phyloP scores from a whole-genome alignment of 2,888 invertebrate genomes.

The Tetragonisca angustula region DNA sequence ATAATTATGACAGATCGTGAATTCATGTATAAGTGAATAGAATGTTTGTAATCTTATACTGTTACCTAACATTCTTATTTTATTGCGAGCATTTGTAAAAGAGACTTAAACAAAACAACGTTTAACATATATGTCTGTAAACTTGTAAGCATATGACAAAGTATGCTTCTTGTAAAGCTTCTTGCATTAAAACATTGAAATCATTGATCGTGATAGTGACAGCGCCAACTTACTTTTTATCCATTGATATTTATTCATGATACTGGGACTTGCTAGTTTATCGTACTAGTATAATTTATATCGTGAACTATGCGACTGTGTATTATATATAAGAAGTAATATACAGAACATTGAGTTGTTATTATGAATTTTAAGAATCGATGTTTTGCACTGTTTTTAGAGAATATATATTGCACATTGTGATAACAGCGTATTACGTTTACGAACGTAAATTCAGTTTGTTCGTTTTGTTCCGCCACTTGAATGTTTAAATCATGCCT shows the following conservation, averaged over 20 bases:
- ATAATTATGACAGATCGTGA: slow-evolving; percentile 55
- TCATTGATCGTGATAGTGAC: slow-evolving; percentile 23
- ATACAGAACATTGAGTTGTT: slow-evolving; percentile 40
- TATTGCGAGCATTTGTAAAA: slow-evolving; percentile 41
- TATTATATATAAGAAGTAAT: slow-evolving; percentile 35
- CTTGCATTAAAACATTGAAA: slow-evolving; percentile 35
- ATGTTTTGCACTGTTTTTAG: slow-evolving; percentile 41
- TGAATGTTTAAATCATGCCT: slow-evolving; percentile 17
- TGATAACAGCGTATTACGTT: slow-evolving; percentile 80
- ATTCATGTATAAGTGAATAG: slow-evolving; percentile 49
- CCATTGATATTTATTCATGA: slow-evolving; percentile 35
- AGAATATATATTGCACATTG: slow-evolving; percentile 55
- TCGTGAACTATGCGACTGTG: slow-evolving; percentile 23
- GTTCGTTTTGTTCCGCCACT: not conserved
- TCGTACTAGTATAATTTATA: slow-evolving; percentile 27
- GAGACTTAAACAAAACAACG: slow-evolving; percentile 59
- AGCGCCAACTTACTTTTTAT: slow-evolving; percentile 5
- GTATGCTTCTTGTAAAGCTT: slow-evolving; percentile 34
- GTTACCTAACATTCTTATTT: slow-evolving; percentile 44
- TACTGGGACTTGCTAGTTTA: slow-evolving; percentile 13
- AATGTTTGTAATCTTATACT: slow-evolving; percentile 74
- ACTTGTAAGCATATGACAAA: slow-evolving; percentile 22
- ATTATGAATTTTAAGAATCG: slow-evolving; percentile 17
- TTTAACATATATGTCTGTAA: slow-evolving; percentile 38
- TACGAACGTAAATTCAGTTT: slow-evolving; percentile 42